phyloP scores from a whole-genome alignment of 2,888 invertebrate species.

The Phengaris alcon region DNA sequence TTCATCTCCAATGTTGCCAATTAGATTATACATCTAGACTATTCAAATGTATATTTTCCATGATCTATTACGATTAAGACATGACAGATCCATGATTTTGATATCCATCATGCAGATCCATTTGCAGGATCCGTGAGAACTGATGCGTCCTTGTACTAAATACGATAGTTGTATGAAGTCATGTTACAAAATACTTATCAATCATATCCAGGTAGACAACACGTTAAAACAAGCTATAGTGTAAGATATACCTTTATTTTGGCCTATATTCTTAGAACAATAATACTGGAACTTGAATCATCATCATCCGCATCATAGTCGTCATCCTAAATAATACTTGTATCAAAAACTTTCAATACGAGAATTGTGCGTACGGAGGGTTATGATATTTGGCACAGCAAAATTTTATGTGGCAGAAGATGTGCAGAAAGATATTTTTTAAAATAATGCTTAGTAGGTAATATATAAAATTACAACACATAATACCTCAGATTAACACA shows the following conservation, averaged over 20 bases:
- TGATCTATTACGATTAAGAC: neutral
- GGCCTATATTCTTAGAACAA: too few species aligned
- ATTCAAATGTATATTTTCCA: neutral
- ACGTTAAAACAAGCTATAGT: neutral
- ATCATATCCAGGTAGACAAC: neutral
- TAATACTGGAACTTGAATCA: too few species aligned
- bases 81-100: neutral
- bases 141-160: conserved; percentile 10
- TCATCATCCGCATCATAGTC: too few species aligned
- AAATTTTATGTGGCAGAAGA: too few species aligned
- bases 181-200: conserved; percentile 2
- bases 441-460: too few species aligned
- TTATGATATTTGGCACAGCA: too few species aligned
- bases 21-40: conserved; percentile 1
- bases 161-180: neutral
- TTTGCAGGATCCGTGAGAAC: conserved; percentile 23
- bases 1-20: neutral
- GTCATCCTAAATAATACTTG: too few species aligned
- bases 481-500: too few species aligned
- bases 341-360: too few species aligned
- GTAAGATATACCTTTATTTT: neutral
- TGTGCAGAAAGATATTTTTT: too few species aligned
- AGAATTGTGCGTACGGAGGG: too few species aligned
- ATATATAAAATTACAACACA: too few species aligned
- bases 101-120: neutral